Conservation (phyloP, 2,113 vertebrate species). For the Caloenas nicobarica region DNA sequence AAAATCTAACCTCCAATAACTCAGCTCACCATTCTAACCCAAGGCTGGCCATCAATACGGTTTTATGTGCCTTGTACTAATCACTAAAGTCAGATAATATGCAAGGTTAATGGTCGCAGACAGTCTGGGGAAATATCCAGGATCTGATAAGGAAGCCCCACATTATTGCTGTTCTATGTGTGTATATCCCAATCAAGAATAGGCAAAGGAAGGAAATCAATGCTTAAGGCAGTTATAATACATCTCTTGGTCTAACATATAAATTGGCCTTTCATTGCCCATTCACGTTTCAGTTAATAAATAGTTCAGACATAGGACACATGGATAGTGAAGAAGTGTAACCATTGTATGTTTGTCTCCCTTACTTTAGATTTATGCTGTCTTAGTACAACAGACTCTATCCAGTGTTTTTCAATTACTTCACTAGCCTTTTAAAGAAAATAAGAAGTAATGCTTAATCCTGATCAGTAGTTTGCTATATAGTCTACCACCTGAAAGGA, state of each 20-base stretch:
- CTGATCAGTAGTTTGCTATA: conserved; percentile 71
- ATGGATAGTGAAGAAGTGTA: conserved; percentile 78
- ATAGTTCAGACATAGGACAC: conserved; percentile 78
- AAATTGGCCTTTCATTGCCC: conserved; percentile 85
- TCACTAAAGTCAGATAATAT: conserved; percentile 86
- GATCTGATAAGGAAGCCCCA: conserved; percentile 83
- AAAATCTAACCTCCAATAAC: conserved; percentile 79
- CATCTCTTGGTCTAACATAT: conserved; percentile 82
- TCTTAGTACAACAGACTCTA: conserved; percentile 80
- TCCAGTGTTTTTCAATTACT: conserved; percentile 87
- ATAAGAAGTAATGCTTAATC: conserved; percentile 75
- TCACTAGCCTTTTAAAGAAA: conserved; percentile 80
- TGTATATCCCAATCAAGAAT: conserved; percentile 75
- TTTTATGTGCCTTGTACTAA: conserved; percentile 84
- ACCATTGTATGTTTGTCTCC: conserved; percentile 85
- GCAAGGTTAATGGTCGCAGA: conserved; percentile 86
- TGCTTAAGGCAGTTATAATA: conserved; percentile 76
- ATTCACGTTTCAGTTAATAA: conserved; percentile 88
- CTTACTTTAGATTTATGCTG: conserved; percentile 89
- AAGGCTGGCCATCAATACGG: conserved; percentile 76
- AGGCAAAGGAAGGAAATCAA: conserved; percentile 80
- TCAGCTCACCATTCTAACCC: conserved; percentile 75
- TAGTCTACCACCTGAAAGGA: conserved; percentile 40
- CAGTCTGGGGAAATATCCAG: conserved; percentile 79
- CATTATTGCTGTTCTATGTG: conserved; percentile 73